Evolutionary conservation across 37 sponge, comb jelly and placozoan species (phyloP), one percentile per base, ranked within the genome.

Genomic region (Spongilla lacustris): DNA sequence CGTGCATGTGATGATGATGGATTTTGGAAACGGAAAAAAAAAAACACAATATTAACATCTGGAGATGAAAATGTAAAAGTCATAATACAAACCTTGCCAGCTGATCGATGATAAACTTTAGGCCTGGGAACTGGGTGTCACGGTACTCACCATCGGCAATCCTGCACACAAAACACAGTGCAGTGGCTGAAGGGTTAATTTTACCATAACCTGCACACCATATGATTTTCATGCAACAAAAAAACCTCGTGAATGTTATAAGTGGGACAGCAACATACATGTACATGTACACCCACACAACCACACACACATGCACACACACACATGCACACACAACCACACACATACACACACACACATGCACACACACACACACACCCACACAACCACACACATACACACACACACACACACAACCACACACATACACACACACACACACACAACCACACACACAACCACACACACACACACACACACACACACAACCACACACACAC

Each of bases 31-130:
- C n/a, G 14, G 69, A 23, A 69, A 30, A 21, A 24, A 69, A 30
- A 37, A 36, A 71, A 14, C 36, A 10, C 25, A 71, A 38, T 1
- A 71, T 41, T 9, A 41, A 41, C 41, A 41, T 3, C 6, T 3
- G 3, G 41, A 41, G 6, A 9, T 41, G 41, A 41, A 41, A 41
- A 6, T 6, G 6, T 32, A 6, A 29, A 30, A 26, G 23, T 5
- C 19, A 14, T 50, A 12, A 23, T 33, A 50, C 87, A 85, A 33
- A 95, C 95, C 78, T 91, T 73, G 87, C 77, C 26, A 95, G 74
- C 73, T 88, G 89, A 50, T 95, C 85, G 6, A 92, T 82, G 25
- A 95, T 84, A 69, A 74, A 95, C 4, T 50, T 36, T 23, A 95
- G 74, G 9, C 96, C 96, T 2, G 86, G 90, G 48, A 90, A 90